A percentile compares a stretch with the other conserved stretches of the same genome.
These are phyloP conservation scores for Pterocles orientalis DNA, from an alignment of 2,113 vertebrate species.

Conservation along the genomic window DNA sequence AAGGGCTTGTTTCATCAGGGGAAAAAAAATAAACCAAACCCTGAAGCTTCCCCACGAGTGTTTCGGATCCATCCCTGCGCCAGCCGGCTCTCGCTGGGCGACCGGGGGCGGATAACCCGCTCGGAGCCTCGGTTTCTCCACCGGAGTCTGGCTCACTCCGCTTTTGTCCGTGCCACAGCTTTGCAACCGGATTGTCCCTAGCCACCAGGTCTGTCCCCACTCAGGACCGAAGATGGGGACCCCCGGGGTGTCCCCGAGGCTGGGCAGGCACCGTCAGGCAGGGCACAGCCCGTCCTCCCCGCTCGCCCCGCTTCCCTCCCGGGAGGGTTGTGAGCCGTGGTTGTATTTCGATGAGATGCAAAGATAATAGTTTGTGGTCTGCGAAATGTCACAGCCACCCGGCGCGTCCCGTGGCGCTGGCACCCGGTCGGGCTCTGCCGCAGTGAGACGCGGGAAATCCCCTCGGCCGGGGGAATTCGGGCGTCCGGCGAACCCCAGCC, in stretches of 20 bases:
- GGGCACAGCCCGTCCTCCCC: not conserved
- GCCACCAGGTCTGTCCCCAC: accelerated
- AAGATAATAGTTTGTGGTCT: not conserved
- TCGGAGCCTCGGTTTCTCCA: not conserved
- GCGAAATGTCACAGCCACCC: not conserved
- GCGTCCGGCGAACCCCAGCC: accelerated
- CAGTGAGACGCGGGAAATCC: not conserved
- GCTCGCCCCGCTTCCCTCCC: not conserved
- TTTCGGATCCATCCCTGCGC: not conserved
- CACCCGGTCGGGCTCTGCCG: not conserved
- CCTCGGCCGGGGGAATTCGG: not conserved
- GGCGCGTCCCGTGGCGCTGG: not conserved
- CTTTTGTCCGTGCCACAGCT: not conserved
- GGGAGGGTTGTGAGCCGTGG: accelerated
- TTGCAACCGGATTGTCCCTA: accelerated
- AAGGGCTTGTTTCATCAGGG: not conserved
- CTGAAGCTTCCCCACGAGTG: accelerated
- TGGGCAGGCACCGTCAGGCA: accelerated
- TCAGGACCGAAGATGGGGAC: not conserved
- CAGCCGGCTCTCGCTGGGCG: accelerated
- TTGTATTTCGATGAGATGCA: not conserved
- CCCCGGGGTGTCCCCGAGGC: not conserved
- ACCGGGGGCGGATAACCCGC: accelerated
- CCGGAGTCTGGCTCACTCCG: not conserved
- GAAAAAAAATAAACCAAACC: not conserved